phyloP scores from a whole-genome alignment of 2,888 invertebrate species.

The Lithophane leautieri region DNA sequence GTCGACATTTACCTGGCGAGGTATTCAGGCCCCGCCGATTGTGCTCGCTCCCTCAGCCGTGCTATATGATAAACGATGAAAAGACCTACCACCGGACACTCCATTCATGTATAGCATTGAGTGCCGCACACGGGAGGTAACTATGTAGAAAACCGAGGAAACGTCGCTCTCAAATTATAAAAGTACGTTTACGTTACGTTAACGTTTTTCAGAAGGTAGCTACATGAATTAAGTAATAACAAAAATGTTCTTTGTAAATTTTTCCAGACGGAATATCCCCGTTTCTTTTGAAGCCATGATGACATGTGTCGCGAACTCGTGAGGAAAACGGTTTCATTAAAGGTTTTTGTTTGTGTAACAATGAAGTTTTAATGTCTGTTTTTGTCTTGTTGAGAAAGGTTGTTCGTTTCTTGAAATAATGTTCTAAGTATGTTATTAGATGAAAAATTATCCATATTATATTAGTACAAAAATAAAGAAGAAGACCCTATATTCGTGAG shows the following conservation, averaged over 20 bases:
- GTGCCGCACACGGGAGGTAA: constrained; percentile 72
- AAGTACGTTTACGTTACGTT: constrained; percentile 30
- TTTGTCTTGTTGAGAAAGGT: constrained; percentile 31
- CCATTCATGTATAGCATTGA: constrained; percentile 86
- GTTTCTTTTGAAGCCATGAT: constrained; percentile 54
- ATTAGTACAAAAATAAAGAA: not conserved
- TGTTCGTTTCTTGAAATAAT: not conserved
- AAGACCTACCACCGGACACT: constrained; percentile 84
- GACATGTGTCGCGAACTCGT: constrained; percentile 47
- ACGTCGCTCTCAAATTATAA: constrained; percentile 52
- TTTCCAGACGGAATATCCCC: constrained; percentile 46
- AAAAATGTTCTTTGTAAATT: constrained; percentile 55
- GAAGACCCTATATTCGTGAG: not conserved
- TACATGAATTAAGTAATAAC: constrained; percentile 55
- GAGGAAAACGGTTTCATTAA: constrained; percentile 57
- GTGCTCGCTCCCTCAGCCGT: constrained; percentile 79
- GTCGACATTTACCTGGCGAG: constrained; percentile 74
- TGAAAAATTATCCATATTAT: not conserved
- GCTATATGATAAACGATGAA: constrained; percentile 83
- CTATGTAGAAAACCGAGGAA: constrained; percentile 79
- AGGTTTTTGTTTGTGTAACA: constrained; percentile 52
- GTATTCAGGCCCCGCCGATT: constrained; percentile 78
- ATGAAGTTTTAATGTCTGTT: constrained; percentile 59
- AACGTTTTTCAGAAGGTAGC: constrained; percentile 27
- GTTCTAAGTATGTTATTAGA: not conserved